phyloP scores from a whole-genome alignment of 2,797 vertebrate genomes.

The Sitta carolinensis region DNA sequence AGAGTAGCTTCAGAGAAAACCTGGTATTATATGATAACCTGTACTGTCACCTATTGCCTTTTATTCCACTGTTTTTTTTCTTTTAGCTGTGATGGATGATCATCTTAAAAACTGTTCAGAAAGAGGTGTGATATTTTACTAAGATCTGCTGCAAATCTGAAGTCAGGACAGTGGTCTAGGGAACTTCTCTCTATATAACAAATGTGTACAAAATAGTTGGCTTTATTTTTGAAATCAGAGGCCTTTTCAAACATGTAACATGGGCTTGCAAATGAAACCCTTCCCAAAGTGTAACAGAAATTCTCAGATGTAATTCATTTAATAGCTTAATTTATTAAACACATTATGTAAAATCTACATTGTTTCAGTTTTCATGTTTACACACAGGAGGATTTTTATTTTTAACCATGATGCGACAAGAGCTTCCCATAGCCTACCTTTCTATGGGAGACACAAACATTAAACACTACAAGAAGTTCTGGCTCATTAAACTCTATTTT shows the following conservation, averaged over 20 bases:
- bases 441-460: constrained; percentile 59
- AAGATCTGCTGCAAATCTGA: background rate
- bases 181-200: background rate
- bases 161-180: background rate
- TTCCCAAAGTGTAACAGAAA: background rate
- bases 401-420: constrained; percentile 60
- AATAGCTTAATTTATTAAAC: constrained; percentile 79
- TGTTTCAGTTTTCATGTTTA: constrained; percentile 74
- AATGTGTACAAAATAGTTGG: background rate
- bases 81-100: background rate
- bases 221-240: background rate
- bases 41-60: background rate
- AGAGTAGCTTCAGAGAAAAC: background rate
- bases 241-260: background rate
- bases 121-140: background rate
- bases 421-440: constrained; percentile 56
- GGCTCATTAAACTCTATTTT: constrained; percentile 71
- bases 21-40: accelerated
- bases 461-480: constrained; percentile 65
- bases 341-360: constrained; percentile 79
- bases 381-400: constrained; percentile 58
- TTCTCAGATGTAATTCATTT: constrained; percentile 59
- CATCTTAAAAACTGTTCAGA: background rate
- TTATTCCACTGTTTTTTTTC: background rate
- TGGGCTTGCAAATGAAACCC: background rate